Conservation (phyloP, 2,888 invertebrate genomes). For the Eupelmus urozonus region DNA sequence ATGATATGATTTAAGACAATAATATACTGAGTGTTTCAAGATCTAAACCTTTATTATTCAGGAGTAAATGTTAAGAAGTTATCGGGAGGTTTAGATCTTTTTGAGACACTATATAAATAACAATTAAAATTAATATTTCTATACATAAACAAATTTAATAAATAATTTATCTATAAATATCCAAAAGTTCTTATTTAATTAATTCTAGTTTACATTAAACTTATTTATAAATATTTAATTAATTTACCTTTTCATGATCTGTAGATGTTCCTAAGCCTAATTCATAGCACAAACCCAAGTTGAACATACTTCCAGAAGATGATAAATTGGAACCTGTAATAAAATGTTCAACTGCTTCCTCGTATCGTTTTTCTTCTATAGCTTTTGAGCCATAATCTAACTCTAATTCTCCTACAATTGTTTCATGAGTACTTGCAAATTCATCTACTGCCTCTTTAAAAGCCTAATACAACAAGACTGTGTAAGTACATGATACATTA, state of each 20-base stretch:
- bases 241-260: conserved; percentile 80
- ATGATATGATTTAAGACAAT: too few species aligned
- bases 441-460: conserved; percentile 69
- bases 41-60: too few species aligned
- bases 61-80: too few species aligned
- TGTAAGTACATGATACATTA: conserved; percentile 10
- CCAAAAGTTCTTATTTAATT: too few species aligned
- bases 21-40: too few species aligned
- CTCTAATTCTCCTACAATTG: conserved; percentile 81
- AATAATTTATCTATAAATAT: too few species aligned
- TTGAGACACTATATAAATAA: conserved; percentile 27
- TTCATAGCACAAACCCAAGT: conserved; percentile 85
- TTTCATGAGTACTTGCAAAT: conserved; percentile 76
- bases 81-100: too few species aligned
- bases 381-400: conserved; percentile 81
- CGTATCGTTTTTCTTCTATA: conserved; percentile 80
- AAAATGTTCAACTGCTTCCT: conserved; percentile 80
- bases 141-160: conserved; percentile 58
- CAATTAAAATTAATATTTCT: conserved; percentile 31
- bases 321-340: conserved; percentile 80
- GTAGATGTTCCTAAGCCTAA: conserved; percentile 82
- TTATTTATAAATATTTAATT: too few species aligned
- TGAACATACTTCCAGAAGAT: conserved; percentile 82
- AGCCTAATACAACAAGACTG: conserved; percentile 63
- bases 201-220: conserved; percentile 26